phyloP scores from a whole-genome alignment of 2,113 vertebrate species.

The Desmodus rotundus region DNA sequence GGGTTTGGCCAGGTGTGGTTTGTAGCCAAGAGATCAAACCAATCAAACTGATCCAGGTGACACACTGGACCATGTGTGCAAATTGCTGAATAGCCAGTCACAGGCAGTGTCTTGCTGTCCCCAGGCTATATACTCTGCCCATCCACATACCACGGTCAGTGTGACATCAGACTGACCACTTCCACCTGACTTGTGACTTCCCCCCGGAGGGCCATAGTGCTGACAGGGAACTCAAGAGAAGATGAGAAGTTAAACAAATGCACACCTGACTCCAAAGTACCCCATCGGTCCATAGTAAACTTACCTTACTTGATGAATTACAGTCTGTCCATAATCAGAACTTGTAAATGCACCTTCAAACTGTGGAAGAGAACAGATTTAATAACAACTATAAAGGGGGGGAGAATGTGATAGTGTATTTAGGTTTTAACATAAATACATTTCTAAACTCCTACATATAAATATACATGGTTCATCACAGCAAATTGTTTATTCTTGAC shows the following conservation, averaged over 20 bases:
- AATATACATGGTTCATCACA: background rate
- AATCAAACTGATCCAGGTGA: background rate
- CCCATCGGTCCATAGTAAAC: background rate
- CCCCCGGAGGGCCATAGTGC: background rate
- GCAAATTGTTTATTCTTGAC: background rate
- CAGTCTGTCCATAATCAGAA: accelerated
- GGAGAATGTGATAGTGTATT: background rate
- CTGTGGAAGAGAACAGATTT: constrained; percentile 68
- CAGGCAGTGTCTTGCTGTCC: background rate
- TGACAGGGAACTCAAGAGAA: background rate
- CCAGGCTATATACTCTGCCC: background rate
- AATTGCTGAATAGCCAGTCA: background rate
- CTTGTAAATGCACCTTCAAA: accelerated
- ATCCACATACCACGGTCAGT: background rate
- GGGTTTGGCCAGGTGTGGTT: background rate
- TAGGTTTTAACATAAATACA: background rate
- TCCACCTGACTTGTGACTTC: background rate
- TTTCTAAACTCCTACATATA: background rate
- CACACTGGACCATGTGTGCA: background rate
- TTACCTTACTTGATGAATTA: constrained; percentile 72
- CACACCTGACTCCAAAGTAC: background rate
- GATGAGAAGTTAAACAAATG: background rate
- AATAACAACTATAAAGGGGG: background rate
- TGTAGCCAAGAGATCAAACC: background rate
- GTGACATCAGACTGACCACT: background rate